Conservation (phyloP, 64 coral and sea anemone genomes). For the Hydrozoanthus tunicans region DNA sequence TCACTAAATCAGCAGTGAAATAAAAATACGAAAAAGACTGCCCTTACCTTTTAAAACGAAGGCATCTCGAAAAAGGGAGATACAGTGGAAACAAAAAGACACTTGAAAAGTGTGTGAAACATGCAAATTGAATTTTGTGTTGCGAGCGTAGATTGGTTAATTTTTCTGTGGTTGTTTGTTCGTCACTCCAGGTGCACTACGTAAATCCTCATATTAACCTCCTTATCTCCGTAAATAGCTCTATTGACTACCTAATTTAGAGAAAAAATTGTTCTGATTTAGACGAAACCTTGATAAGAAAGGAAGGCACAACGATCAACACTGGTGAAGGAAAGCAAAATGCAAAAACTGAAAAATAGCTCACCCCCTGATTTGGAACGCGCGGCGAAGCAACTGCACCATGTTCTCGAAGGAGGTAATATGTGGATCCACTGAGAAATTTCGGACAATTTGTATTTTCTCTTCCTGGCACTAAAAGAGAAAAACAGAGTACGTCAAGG, state of each 20-base stretch:
- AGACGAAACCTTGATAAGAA: not conserved
- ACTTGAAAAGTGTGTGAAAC: not conserved
- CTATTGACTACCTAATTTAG: too few species aligned
- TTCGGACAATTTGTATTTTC: slow-evolving; percentile 62
- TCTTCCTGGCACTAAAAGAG: slow-evolving; percentile 68
- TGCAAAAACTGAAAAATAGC: not conserved
- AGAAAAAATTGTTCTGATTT: too few species aligned
- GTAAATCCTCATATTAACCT: too few species aligned
- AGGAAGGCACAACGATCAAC: too few species aligned
- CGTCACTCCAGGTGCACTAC: not conserved
- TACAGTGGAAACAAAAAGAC: not conserved
- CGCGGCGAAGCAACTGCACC: slow-evolving; percentile 69
- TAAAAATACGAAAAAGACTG: not conserved
- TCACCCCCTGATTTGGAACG: slow-evolving; percentile 86
- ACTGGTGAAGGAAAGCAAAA: not conserved
- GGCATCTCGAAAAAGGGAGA: not conserved
- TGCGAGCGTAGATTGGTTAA: not conserved
- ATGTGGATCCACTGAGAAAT: slow-evolving; percentile 88
- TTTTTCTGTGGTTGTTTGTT: not conserved
- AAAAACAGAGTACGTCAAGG: slow-evolving; percentile 3
- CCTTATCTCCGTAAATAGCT: too few species aligned
- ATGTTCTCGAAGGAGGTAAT: slow-evolving; percentile 92
- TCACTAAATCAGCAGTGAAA: not conserved
- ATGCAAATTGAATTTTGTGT: not conserved
- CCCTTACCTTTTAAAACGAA: not conserved